Percentiles rank a stretch among this genome's conserved stretches.
These are phyloP conservation scores for Indicator indicator DNA, from an alignment of 2,113 vertebrate species.

Conservation along the genomic window DNA sequence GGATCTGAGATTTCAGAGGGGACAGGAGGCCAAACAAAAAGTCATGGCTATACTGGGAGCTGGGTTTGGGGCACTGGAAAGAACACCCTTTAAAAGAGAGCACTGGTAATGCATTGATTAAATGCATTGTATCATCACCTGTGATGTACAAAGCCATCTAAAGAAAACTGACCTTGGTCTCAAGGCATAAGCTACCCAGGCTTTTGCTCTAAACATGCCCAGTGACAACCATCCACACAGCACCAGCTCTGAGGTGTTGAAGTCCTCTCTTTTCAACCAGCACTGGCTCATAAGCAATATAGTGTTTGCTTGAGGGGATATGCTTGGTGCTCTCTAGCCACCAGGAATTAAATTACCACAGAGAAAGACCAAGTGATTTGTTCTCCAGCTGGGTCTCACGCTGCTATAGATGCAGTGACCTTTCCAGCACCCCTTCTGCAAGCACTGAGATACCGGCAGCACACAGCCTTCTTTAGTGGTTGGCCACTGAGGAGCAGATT, in stretches of 20 bases:
- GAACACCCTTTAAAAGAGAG: background rate
- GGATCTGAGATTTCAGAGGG: background rate
- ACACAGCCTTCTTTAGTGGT: background rate
- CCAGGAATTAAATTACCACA: background rate
- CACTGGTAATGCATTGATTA: background rate
- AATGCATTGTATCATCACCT: background rate
- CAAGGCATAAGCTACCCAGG: background rate
- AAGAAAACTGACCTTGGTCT: background rate
- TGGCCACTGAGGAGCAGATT: rapidly evolving
- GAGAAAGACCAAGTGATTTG: background rate
- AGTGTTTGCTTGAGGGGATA: background rate
- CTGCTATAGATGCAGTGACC: rapidly evolving
- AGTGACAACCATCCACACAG: rapidly evolving
- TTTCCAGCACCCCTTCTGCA: background rate
- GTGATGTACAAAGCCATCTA: rapidly evolving
- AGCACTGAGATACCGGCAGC: background rate
- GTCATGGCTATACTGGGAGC: background rate
- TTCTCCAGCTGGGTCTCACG: background rate
- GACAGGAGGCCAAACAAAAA: background rate
- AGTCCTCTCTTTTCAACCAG: background rate
- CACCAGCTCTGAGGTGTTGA: background rate
- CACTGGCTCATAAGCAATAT: rapidly evolving
- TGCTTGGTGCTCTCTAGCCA: background rate
- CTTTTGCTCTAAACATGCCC: background rate
- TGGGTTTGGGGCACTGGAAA: background rate